A percentile compares a stretch with the other conserved stretches of the same genome.
phyloP scores from a whole-genome alignment of 2,113 vertebrate species.

The Pipa parva region DNA sequence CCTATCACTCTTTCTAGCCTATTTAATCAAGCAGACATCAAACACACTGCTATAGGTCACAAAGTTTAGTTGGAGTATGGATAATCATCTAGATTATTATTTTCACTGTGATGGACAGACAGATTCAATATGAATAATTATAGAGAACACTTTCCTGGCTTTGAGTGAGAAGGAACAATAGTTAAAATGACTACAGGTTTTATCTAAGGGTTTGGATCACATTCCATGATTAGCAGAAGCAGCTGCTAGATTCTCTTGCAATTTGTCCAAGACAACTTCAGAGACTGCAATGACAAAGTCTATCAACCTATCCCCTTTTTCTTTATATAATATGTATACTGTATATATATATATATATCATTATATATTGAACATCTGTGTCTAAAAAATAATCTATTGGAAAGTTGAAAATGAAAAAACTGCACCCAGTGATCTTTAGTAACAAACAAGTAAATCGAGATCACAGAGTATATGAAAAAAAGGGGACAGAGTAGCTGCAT shows the following conservation, averaged over 20 bases:
- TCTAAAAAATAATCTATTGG: no score
- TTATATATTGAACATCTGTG: no score
- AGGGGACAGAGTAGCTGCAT: no score
- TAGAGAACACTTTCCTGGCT: slow-evolving; percentile 57
- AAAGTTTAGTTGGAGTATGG: slow-evolving; percentile 64
- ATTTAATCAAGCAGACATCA: slow-evolving; percentile 76
- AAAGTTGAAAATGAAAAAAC: no score
- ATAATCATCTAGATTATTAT: slow-evolving; percentile 82
- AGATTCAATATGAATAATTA: slow-evolving; percentile 52
- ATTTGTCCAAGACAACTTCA: no score
- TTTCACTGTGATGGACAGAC: slow-evolving; percentile 70
- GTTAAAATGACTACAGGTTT: slow-evolving; percentile 24
- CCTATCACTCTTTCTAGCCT: slow-evolving; percentile 67
- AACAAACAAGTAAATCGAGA: no score
- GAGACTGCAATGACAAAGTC: no score
- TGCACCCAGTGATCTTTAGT: no score
- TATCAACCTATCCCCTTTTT: no score
- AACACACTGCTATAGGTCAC: slow-evolving; percentile 69
- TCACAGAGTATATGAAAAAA: no score
- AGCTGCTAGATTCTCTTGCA: slow-evolving; percentile 57
- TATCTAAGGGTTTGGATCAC: slow-evolving; percentile 49
- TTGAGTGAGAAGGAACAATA: slow-evolving; percentile 59
- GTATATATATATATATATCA: no score
- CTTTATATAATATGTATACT: no score
- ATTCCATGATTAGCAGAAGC: slow-evolving; percentile 67